phyloP scores from a whole-genome alignment of 2,888 invertebrate genomes.

The Diaprepes abbreviatus region DNA sequence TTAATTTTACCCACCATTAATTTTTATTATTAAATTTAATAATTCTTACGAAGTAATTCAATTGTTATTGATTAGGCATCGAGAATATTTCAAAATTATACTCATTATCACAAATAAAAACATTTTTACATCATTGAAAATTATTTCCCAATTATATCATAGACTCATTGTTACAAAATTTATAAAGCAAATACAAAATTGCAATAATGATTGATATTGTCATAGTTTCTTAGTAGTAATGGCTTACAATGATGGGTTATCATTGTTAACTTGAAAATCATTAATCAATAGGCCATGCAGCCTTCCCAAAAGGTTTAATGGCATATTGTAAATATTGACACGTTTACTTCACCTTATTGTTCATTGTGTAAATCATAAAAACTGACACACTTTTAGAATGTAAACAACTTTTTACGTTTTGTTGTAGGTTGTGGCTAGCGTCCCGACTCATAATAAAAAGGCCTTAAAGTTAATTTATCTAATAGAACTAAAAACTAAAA shows the following conservation, averaged over 20 bases:
- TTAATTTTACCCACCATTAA: too few species aligned
- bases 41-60: too few species aligned
- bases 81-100: too few species aligned
- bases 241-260: conserved; percentile 1
- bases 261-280: conserved; percentile 16
- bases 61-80: too few species aligned
- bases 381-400: conserved; percentile 44
- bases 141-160: not conserved
- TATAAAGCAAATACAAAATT: not conserved
- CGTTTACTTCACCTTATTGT: conserved; percentile 38
- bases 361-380: conserved; percentile 43
- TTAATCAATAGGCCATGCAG: conserved; percentile 21
- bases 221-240: conserved; percentile 1
- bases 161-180: not conserved
- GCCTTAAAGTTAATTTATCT: too few species aligned
- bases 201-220: not conserved
- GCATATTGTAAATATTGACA: conserved; percentile 45
- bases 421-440: too few species aligned
- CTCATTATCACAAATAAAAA: not conserved
- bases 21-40: too few species aligned
- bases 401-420: conserved; percentile 41
- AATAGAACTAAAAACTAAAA: too few species aligned
- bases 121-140: not conserved
- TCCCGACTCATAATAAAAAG: too few species aligned
- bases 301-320: conserved; percentile 23